phyloP scores from a whole-genome alignment of 2,113 vertebrate genomes.

The Poeciliopsis turrubarensis region DNA sequence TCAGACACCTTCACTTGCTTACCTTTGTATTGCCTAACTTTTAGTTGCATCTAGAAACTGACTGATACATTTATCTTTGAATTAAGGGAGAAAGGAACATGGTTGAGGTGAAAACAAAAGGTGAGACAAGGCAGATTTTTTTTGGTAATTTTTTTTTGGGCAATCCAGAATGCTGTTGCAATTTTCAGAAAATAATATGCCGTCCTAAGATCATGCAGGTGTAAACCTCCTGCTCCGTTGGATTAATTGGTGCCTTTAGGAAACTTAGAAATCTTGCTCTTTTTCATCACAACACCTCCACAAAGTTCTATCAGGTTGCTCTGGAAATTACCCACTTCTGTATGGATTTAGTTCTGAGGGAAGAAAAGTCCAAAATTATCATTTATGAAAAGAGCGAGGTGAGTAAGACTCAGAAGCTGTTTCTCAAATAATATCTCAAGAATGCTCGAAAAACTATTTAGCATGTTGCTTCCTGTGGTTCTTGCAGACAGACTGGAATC shows the following conservation, averaged over 20 bases:
- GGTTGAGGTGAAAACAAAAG: neutral
- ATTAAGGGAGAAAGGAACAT: neutral
- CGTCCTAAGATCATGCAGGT: neutral
- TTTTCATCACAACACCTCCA: too few relatives aligned
- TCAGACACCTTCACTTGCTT: neutral
- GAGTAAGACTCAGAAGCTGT: neutral
- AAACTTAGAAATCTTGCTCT: too few relatives aligned
- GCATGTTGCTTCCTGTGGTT: neutral
- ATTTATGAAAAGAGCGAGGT: neutral
- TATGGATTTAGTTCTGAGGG: neutral
- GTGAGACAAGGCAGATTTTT: neutral
- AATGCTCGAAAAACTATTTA: too few relatives aligned
- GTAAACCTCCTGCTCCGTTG: neutral
- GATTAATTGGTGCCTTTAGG: too few relatives aligned
- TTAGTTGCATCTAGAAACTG: neutral
- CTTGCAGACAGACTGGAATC: too few relatives aligned
- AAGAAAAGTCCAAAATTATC: neutral
- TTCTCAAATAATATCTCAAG: neutral
- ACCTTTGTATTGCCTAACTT: neutral
- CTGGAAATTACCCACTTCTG: neutral
- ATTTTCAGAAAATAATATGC: neutral
- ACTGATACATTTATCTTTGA: neutral
- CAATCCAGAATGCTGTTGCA: neutral
- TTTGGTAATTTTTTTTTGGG: neutral
- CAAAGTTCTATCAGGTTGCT: neutral